Conservation (phyloP, 2,888 invertebrate species). For the Watsonalla cultraria region DNA sequence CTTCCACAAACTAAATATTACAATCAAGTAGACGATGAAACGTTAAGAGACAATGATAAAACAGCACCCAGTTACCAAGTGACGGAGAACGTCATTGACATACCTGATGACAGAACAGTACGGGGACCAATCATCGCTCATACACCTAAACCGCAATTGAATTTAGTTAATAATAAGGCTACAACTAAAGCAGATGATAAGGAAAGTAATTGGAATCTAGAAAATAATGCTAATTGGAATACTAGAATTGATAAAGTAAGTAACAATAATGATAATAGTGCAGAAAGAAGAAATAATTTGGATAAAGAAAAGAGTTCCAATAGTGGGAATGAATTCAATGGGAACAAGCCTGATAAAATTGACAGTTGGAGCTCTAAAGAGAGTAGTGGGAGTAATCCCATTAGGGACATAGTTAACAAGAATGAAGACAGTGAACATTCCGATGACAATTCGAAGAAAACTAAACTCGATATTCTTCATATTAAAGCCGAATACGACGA, state of each 20-base stretch:
- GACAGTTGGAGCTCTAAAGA: neutral
- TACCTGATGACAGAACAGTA: slow-evolving; percentile 40
- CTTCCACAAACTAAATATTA: slow-evolving; percentile 1
- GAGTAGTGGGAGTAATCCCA: neutral
- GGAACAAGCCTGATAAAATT: neutral
- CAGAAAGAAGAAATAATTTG: neutral
- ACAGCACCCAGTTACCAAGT: slow-evolving; percentile 40
- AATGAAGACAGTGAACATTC: neutral
- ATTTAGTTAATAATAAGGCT: slow-evolving; percentile 20
- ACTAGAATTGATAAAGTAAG: slow-evolving; percentile 4
- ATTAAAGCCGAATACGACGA: slow-evolving; percentile 36
- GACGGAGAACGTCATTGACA: slow-evolving; percentile 48
- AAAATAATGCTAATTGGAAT: neutral
- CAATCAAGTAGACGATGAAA: slow-evolving; percentile 5
- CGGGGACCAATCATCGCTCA: slow-evolving; percentile 35
- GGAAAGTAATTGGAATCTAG: neutral
- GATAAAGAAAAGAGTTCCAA: too few species aligned
- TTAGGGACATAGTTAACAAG: neutral
- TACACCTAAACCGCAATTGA: slow-evolving; percentile 29
- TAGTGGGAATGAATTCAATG: neutral
- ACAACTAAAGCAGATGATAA: neutral
- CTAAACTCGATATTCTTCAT: slow-evolving; percentile 28
- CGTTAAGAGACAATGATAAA: neutral
- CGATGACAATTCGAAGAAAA: neutral
- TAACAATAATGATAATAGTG: slow-evolving; percentile 15